Conservation (phyloP, 2,888 invertebrate genomes). For the Agriopis aurantiaria region DNA sequence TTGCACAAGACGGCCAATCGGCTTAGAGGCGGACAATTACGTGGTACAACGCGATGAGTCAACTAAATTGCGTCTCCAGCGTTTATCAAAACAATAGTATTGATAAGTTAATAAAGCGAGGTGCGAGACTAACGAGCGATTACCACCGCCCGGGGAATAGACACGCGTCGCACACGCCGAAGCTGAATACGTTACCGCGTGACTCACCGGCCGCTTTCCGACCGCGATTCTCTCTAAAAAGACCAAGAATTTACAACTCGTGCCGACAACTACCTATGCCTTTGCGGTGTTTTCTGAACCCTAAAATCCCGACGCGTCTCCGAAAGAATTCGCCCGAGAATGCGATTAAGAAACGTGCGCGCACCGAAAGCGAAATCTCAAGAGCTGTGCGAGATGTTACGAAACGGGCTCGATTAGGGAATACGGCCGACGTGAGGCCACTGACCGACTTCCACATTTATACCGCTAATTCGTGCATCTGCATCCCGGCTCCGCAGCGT, state of each 20-base stretch:
- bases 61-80: constrained; percentile 79
- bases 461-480: constrained; percentile 82
- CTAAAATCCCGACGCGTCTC: constrained; percentile 60
- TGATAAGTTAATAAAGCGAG: constrained; percentile 85
- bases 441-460: constrained; percentile 84
- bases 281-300: constrained; percentile 56
- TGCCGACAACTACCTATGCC: constrained; percentile 59
- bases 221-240: constrained; percentile 55
- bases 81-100: constrained; percentile 86
- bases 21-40: constrained; percentile 83
- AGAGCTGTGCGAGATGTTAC: constrained; percentile 71
- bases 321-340: constrained; percentile 61
- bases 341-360: constrained; percentile 60
- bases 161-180: constrained; percentile 64
- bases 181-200: constrained; percentile 75
- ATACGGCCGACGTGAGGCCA: constrained; percentile 74
- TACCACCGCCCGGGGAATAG: constrained; percentile 72
- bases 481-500: constrained; percentile 63
- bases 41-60: constrained; percentile 83
- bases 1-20: constrained; percentile 79
- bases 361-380: constrained; percentile 77
- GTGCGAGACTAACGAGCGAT: constrained; percentile 81
- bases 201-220: constrained; percentile 67
- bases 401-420: constrained; percentile 80
- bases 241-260: constrained; percentile 67